Percentiles rank a stretch among this genome's conserved stretches.
phyloP scores from a whole-genome alignment of 2,113 vertebrate species.

The Anhinga anhinga region DNA sequence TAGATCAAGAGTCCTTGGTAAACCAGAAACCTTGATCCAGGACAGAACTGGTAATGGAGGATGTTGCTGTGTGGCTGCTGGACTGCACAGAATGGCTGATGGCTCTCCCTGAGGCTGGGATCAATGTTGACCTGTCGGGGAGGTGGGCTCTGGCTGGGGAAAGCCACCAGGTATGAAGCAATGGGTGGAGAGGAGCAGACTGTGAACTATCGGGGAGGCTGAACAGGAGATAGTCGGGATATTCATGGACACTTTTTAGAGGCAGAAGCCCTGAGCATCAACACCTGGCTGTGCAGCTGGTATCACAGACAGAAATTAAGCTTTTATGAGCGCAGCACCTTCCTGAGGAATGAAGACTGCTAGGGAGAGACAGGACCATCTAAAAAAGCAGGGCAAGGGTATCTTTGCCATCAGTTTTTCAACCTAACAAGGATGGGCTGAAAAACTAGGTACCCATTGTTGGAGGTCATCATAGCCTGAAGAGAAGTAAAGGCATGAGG shows the following conservation, averaged over 20 bases:
- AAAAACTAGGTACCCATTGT: neutral
- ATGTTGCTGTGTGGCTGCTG: neutral
- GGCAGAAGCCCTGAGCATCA: neutral
- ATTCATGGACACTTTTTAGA: neutral
- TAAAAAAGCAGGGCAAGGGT: neutral
- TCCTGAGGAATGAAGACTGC: neutral
- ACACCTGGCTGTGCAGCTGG: neutral
- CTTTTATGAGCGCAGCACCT: neutral
- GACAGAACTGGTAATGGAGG: neutral
- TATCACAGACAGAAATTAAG: neutral
- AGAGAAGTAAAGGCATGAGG: neutral
- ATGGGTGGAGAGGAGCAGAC: neutral
- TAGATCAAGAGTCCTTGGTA: neutral
- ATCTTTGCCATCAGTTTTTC: neutral
- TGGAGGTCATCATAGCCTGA: neutral
- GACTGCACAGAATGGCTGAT: neutral
- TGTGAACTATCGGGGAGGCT: neutral
- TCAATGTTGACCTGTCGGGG: neutral
- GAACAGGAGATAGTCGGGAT: neutral
- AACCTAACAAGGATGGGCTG: neutral
- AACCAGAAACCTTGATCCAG: neutral
- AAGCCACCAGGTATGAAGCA: neutral
- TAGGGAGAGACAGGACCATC: neutral
- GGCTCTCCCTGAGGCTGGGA: neutral
- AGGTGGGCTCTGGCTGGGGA: neutral